Evolutionary conservation across 2,113 vertebrate species (phyloP).

Genomic region (Saccopteryx bilineata): DNA sequence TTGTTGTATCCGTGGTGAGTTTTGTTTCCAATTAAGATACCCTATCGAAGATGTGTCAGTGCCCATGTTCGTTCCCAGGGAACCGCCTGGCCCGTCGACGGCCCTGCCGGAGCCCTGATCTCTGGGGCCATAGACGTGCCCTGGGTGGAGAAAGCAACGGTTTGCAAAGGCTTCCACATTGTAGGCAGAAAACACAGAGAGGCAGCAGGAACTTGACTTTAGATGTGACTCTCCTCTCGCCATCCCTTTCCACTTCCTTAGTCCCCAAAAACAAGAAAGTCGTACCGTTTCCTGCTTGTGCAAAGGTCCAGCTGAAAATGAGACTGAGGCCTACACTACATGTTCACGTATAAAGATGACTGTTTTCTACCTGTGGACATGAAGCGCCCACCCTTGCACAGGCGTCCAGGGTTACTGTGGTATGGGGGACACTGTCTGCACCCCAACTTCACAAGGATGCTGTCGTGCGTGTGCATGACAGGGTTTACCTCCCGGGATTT

Average conservation of each 20-base stretch:
- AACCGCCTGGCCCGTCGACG: slow-evolving; percentile 69
- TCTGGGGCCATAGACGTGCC: background rate
- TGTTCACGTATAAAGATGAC: background rate
- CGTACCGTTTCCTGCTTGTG: too few relatives aligned
- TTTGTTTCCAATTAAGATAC: slow-evolving; percentile 83
- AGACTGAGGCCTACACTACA: accelerated
- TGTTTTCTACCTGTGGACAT: background rate
- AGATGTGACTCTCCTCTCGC: background rate
- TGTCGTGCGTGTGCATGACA: accelerated
- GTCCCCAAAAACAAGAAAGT: background rate
- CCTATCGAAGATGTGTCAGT: slow-evolving; percentile 72
- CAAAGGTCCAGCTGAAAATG: background rate
- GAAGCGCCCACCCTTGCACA: accelerated
- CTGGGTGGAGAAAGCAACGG: slow-evolving; percentile 54
- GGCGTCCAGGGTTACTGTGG: accelerated
- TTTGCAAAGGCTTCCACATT: slow-evolving; percentile 29
- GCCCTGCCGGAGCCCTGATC: slow-evolving; percentile 57
- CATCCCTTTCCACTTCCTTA: background rate
- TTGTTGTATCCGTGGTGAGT: slow-evolving; percentile 74
- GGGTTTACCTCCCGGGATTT: background rate
- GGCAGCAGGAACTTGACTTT: background rate
- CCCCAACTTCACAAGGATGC: background rate
- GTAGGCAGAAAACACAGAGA: background rate
- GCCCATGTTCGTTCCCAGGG: background rate
- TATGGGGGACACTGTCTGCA: accelerated